These are phyloP conservation scores for Tipula unca DNA, from an alignment of 2,888 invertebrate genomes.

Conservation along the genomic window DNA sequence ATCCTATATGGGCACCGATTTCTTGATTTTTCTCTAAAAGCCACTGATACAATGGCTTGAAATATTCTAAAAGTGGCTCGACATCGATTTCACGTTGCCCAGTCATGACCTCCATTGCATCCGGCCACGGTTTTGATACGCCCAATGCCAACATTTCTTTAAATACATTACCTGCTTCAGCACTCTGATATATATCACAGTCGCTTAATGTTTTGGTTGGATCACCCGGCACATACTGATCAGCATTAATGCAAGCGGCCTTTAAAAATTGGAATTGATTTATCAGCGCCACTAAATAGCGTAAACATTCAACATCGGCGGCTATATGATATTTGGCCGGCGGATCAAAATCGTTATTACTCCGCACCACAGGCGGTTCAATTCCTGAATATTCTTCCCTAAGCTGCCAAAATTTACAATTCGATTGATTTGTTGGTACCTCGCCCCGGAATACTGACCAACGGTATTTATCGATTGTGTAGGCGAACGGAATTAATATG, in stretches of 20 bases:
- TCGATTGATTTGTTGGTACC: constrained; percentile 49
- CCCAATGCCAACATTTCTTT: constrained; percentile 61
- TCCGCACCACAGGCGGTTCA: constrained; percentile 53
- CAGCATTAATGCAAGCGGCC: constrained; percentile 62
- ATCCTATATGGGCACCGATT: constrained; percentile 53
- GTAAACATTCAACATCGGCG: constrained; percentile 58
- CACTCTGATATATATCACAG: constrained; percentile 77
- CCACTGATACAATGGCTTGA: constrained; percentile 67
- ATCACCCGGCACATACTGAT: constrained; percentile 63
- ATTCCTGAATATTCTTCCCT: constrained; percentile 54
- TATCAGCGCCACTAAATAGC: constrained; percentile 71
- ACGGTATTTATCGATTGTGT: constrained; percentile 59
- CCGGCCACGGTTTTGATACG: constrained; percentile 65
- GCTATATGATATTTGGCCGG: constrained; percentile 68
- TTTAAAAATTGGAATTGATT: constrained; percentile 72
- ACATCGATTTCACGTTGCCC: constrained; percentile 69
- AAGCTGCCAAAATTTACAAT: constrained; percentile 59
- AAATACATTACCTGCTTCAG: constrained; percentile 66
- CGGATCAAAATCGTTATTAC: constrained; percentile 62
- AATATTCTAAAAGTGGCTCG: constrained; percentile 68
- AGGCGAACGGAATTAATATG: constrained; percentile 60
- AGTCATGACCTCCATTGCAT: constrained; percentile 71
- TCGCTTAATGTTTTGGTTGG: constrained; percentile 59
- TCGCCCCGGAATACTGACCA: constrained; percentile 58
- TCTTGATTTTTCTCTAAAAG: constrained; percentile 60